phyloP scores from a whole-genome alignment of 2,113 vertebrate species.

The Probosciger aterrimus region DNA sequence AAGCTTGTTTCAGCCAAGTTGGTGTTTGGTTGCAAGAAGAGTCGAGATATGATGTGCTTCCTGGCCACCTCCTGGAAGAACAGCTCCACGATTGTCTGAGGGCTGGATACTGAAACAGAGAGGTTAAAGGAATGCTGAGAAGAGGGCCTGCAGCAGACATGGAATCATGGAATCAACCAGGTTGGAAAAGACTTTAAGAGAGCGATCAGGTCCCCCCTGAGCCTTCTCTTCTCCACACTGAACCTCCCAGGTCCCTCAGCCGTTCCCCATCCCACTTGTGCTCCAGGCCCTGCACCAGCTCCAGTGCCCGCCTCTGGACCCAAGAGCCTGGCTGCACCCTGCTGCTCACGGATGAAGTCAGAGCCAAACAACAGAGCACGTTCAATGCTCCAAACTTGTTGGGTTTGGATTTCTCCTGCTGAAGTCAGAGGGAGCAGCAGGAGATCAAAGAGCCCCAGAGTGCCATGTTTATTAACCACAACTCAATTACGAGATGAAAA shows the following conservation, averaged over 20 bases:
- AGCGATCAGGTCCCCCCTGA: background rate
- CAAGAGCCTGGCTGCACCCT: background rate
- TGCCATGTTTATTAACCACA: background rate
- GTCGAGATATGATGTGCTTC: conserved; percentile 82
- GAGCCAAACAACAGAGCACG: background rate
- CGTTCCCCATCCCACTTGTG: background rate
- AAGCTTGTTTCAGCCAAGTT: conserved; percentile 69
- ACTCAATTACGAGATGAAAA: background rate
- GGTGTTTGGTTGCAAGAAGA: conserved; percentile 78
- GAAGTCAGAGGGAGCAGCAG: conserved; percentile 13
- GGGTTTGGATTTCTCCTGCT: background rate
- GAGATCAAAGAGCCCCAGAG: conserved; percentile 29
- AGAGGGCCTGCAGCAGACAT: background rate
- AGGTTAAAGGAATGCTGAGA: background rate
- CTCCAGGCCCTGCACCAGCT: background rate
- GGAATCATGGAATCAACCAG: background rate
- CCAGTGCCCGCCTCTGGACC: background rate
- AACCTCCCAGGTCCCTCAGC: background rate
- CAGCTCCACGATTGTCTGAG: conserved; percentile 90
- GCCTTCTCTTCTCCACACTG: background rate
- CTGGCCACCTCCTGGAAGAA: conserved; percentile 90
- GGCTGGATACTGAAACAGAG: conserved; percentile 71
- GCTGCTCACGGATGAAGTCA: background rate
- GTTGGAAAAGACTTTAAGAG: background rate
- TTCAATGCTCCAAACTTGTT: background rate